These are phyloP conservation scores for Monodelphis domestica DNA, from an alignment of 2,797 vertebrate species.

Conservation along the genomic window DNA sequence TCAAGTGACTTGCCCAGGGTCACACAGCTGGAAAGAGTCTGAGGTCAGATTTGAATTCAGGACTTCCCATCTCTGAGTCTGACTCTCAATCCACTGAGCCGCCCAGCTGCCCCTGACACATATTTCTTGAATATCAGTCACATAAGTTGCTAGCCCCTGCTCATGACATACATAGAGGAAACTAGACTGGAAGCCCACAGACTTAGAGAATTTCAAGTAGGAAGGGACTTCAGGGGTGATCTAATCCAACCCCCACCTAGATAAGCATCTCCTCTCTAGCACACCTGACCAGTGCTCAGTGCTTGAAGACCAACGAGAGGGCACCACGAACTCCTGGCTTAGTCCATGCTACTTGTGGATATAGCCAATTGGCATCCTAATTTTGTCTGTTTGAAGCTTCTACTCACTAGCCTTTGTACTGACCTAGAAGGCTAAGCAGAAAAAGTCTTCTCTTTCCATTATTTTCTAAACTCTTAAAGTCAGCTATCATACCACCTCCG, in stretches of 20 bases:
- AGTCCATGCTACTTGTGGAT: too few species aligned
- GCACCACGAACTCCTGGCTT: too few species aligned
- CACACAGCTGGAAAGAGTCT: too few species aligned
- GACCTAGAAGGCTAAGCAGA: neutral
- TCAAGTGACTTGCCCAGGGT: neutral
- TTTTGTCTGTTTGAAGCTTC: too few species aligned
- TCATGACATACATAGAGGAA: neutral
- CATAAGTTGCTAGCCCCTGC: neutral
- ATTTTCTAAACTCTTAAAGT: neutral
- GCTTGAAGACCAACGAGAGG: too few species aligned
- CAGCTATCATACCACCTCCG: neutral
- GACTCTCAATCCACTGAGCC: too few species aligned
- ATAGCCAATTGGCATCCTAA: too few species aligned
- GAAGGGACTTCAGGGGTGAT: neutral
- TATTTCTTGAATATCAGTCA: neutral
- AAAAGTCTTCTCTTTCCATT: neutral
- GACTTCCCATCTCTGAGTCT: too few species aligned
- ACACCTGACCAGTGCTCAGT: too few species aligned
- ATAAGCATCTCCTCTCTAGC: neutral
- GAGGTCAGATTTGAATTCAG: too few species aligned
- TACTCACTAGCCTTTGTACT: neutral
- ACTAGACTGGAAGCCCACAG: neutral
- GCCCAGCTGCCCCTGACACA: too few species aligned
- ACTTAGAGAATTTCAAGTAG: neutral
- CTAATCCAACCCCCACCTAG: neutral